Evolutionary conservation across 2,113 vertebrate species (phyloP), one percentile per base, ranked within the genome.

Genomic region (Pterophyllum scalare): DNA sequence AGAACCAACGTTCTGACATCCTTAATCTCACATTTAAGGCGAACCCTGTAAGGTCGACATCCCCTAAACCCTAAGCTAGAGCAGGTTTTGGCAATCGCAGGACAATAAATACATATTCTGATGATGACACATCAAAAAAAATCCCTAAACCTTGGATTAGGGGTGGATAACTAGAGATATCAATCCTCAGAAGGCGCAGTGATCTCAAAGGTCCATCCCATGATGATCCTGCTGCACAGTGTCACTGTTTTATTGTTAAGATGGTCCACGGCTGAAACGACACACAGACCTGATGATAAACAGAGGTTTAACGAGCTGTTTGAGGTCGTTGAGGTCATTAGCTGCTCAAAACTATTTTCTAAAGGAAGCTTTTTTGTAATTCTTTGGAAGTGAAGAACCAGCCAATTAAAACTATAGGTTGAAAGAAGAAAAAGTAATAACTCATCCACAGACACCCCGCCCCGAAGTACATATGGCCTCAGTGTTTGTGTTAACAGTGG

Each of bases 161-260:
- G 38, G 46, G 5, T 4, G 24, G 40, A 19, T 46, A 67, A 67
- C 40, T 49, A 67, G 17, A 46, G 17, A 26, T 67, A 19, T 49
- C 26, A 67, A 28, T 15, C 26, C 22, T 67, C 22, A 46, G 64
- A 19, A 19, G 38, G 38, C 22, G 3, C 46, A 52, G 46, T 20
- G 49, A 19, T 7, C 49, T 67, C 38, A 26, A 43, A 46, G 14
- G 43, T 22, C 3, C 14, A 0, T 7, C 40, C 0, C 3, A 40
- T 24, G 0, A 64, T 40, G 0, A 67, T 46, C 40, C 8, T 19
- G 64, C 5, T 67, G 3, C 40, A 46, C 2, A 3, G n/a, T 19
- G 40, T 67, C 2, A 24, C 22, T 0, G 22, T 43, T 43, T 43
- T 65, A 24, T 22, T 43, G 62, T 0, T 43, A 3, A 46, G 17